A percentile compares a stretch with the other conserved stretches of the same genome.
phyloP scores from a whole-genome alignment of 2,113 vertebrate genomes.

The Cathartes aura region DNA sequence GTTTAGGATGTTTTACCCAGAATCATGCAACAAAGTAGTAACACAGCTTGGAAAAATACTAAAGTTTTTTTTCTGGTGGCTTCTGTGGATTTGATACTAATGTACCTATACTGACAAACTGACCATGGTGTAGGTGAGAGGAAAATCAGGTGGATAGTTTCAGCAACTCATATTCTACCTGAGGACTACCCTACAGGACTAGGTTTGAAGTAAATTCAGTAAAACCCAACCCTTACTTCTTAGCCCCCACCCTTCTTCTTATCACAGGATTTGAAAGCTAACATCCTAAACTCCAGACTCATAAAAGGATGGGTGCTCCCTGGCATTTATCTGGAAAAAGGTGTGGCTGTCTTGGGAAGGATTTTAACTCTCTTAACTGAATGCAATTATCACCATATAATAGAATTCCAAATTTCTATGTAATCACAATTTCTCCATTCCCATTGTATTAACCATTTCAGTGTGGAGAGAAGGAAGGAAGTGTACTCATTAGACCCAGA shows the following conservation, averaged over 20 bases:
- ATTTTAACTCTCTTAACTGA: neutral
- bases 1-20: neutral
- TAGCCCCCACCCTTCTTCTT: neutral
- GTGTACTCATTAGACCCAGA: neutral
- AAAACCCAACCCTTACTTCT: neutral
- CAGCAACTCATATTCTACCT: neutral
- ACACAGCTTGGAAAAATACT: neutral
- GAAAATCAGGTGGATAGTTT: neutral
- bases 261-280: neutral
- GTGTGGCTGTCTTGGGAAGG: neutral
- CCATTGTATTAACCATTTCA: neutral
- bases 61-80: neutral
- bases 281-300: accelerated
- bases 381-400: neutral
- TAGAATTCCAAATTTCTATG: neutral
- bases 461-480: neutral
- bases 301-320: neutral
- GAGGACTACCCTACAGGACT: neutral
- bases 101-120: neutral
- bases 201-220: neutral
- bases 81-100: neutral
- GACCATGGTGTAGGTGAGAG: neutral
- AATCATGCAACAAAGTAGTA: neutral
- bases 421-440: neutral
- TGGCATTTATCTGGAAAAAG: neutral